Evolutionary conservation across 2,888 invertebrate species (phyloP), one percentile per base, ranked within the genome.

Genomic region (Nomada goodeniana): DNA sequence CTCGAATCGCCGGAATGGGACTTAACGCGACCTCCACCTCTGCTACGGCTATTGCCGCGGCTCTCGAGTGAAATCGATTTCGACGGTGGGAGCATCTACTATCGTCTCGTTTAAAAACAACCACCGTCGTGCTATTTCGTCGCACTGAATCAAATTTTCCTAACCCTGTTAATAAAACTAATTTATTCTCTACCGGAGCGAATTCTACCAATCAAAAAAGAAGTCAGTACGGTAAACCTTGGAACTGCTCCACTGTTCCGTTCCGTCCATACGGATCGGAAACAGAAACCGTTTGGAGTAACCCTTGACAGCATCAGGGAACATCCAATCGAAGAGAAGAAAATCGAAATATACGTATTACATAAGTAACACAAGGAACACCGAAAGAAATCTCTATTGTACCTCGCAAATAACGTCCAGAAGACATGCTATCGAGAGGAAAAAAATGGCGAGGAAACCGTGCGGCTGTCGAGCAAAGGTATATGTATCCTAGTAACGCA

Each of bases 21-120:
- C 75, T 67, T 75, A 68, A 60, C 67, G 52, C 67, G 67, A 67
- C 73, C 64, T 74, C 73, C 68, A 57, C 20, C 65, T 61, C 47
- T 7, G 36, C 52, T 5, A 44, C 18, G 53, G 44, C 67, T 55
- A 23, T 55, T 42, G 68, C 57, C 55, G 23, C 26, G 60, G 60
- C 60, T 44, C 18, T 42, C 64, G 55, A 52, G 50, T 63, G 63
- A 70, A 76, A 70, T 76, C 76, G 70, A 70, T 76, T 50, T 69
- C 42, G n/a, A 36, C 18, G n/a, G 23, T 18, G 18, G 23, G 60
- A 70, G 29, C 13, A 1, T 59, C 44, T 13, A n/a, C 18, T 10
- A 53, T 23, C 42, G 53, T 61, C 23, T 72, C 71, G 42, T 36
- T 53, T 42, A 63, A 53, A 72, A 72, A 61, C 9, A 2, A 18